phyloP scores from a whole-genome alignment of 30 jellyfish, hydroid and myxozoan species.

The Aurelia aurita region DNA sequence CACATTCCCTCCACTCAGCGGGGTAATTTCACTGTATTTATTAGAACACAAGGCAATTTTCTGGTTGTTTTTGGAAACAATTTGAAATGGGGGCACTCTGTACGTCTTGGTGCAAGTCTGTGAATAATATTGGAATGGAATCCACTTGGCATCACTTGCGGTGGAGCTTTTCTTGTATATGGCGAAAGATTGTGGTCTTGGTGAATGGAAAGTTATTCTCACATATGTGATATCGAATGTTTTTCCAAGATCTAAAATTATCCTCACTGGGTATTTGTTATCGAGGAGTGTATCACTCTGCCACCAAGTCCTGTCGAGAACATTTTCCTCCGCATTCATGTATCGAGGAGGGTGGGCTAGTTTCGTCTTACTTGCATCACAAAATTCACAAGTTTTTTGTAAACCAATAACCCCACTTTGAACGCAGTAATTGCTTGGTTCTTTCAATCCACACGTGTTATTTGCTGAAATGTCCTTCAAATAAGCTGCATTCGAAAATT shows the following conservation, averaged over 20 bases:
- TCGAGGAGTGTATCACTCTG: slow-evolving; percentile 91
- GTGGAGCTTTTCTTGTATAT: slow-evolving; percentile 85
- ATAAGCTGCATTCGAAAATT: slow-evolving; percentile 93
- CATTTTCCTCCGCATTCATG: slow-evolving; percentile 80
- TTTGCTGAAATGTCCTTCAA: slow-evolving; percentile 77
- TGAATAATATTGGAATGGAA: slow-evolving; percentile 94
- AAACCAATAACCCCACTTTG: slow-evolving; percentile 92
- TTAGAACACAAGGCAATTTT: slow-evolving; percentile 94
- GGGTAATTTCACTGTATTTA: slow-evolving; percentile 86
- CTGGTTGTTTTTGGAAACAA: slow-evolving; percentile 80
- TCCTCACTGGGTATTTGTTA: slow-evolving; percentile 82
- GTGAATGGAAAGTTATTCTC: slow-evolving; percentile 88
- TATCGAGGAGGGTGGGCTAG: slow-evolving; percentile 87
- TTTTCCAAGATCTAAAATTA: slow-evolving; percentile 85
- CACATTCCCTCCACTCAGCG: slow-evolving; percentile 96
- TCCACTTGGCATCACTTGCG: slow-evolving; percentile 80
- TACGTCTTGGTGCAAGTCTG: slow-evolving; percentile 82
- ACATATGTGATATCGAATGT: slow-evolving; percentile 86
- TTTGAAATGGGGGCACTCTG: slow-evolving; percentile 68
- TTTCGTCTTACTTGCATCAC: slow-evolving; percentile 66
- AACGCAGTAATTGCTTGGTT: slow-evolving; percentile 79
- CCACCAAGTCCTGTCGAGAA: slow-evolving; percentile 91
- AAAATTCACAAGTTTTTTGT: slow-evolving; percentile 74
- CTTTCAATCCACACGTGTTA: slow-evolving; percentile 90
- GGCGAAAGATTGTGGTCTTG: slow-evolving; percentile 95